A percentile compares a stretch with the other conserved stretches of the same genome.
Evolutionary conservation across 2,797 vertebrate species (phyloP).

Genomic region (Calcarius lapponicus): DNA sequence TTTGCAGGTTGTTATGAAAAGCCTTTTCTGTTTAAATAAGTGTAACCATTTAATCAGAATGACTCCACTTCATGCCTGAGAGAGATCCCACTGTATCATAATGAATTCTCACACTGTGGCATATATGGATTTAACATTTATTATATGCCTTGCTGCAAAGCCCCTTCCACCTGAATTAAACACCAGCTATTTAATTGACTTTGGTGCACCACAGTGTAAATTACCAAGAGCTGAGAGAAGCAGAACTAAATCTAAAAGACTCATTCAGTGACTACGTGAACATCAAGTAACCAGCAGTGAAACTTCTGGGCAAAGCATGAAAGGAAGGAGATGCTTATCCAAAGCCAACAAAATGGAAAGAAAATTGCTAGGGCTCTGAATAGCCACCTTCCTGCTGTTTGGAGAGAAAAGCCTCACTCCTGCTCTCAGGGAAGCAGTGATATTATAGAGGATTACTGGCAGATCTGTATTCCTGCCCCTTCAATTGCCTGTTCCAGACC

Average conservation of each 20-base stretch:
- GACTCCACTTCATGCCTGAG: background rate
- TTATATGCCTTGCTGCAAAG: conserved; percentile 14
- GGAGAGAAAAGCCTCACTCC: conserved; percentile 16
- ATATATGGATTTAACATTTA: conserved; percentile 33
- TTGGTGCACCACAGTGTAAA: conserved; percentile 38
- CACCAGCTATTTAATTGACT: conserved; percentile 45
- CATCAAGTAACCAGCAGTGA: conserved; percentile 3
- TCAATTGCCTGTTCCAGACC: background rate
- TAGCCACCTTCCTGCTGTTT: conserved; percentile 32
- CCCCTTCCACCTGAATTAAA: conserved; percentile 26
- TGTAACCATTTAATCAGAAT: conserved; percentile 41
- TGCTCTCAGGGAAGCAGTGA: background rate
- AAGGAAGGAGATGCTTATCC: conserved; percentile 46
- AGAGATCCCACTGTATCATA: conserved; percentile 25
- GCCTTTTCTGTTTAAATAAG: conserved; percentile 7
- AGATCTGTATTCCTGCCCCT: background rate
- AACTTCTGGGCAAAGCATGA: conserved; percentile 41
- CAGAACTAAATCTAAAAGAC: conserved; percentile 25
- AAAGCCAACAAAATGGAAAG: conserved; percentile 14
- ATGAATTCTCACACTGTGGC: conserved; percentile 47
- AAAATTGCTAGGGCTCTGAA: conserved; percentile 49
- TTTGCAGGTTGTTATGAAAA: conserved; percentile 20
- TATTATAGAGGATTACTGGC: background rate
- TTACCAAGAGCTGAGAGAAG: conserved; percentile 14
- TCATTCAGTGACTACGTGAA: background rate